Evolutionary conservation across 2,113 vertebrate species (phyloP).

Genomic region (Poeciliopsis occidentalis): DNA sequence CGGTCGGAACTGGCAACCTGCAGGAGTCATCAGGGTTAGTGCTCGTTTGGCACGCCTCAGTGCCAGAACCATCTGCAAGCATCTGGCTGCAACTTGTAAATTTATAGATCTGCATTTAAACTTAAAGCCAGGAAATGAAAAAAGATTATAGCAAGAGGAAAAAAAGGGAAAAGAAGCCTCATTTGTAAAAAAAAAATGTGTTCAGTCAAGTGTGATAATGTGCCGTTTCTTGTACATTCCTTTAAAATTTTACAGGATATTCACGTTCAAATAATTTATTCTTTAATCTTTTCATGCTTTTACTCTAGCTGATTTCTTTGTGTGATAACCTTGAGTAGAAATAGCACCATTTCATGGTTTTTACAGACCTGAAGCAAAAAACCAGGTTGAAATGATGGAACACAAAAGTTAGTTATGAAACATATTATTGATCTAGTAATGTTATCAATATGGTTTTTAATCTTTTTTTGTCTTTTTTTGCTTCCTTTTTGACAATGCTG

Average conservation of each 20-base stretch:
- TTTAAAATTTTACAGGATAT: slow-evolving; percentile 22
- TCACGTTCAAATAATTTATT: background rate
- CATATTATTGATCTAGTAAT: too few relatives aligned
- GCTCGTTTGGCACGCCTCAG: slow-evolving; percentile 66
- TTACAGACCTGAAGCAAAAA: too few relatives aligned
- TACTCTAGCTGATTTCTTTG: background rate
- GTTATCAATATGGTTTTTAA: too few relatives aligned
- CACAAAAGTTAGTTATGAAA: too few relatives aligned
- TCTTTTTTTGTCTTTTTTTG: too few relatives aligned
- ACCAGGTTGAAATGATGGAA: background rate
- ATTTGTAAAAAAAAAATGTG: background rate
- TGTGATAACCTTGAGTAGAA: background rate
- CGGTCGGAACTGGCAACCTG: slow-evolving; percentile 61
- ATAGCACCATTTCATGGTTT: too few relatives aligned
- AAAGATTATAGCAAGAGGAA: slow-evolving; percentile 33
- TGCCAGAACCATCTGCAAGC: slow-evolving; percentile 55
- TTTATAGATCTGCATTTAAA: slow-evolving; percentile 66
- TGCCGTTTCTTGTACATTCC: background rate
- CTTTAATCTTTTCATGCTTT: background rate
- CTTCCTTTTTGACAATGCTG: too few relatives aligned
- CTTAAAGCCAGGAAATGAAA: slow-evolving; percentile 49
- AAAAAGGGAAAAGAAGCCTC: background rate
- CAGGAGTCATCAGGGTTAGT: slow-evolving; percentile 80
- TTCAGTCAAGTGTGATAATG: background rate
- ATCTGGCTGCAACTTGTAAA: slow-evolving; percentile 51